phyloP scores from a whole-genome alignment of 2,113 vertebrate species.

The Elephas maximus region DNA sequence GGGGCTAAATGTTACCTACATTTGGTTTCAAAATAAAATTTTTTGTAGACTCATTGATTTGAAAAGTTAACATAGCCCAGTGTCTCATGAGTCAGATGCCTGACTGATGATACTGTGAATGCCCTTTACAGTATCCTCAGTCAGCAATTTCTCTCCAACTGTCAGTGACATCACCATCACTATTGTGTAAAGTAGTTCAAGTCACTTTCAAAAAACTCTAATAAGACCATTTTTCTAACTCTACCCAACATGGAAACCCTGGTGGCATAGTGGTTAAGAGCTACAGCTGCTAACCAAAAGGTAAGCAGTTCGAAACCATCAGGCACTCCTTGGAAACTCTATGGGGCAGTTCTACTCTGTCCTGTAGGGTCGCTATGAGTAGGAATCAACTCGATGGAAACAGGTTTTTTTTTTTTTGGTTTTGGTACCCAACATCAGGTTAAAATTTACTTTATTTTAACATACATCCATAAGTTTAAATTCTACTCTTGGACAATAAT shows the following conservation, averaged over 20 bases:
- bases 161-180: not conserved
- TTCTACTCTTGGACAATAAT: not conserved
- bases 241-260: too few relatives aligned
- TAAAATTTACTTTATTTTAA: slow-evolving; percentile 31
- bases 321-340: too few relatives aligned
- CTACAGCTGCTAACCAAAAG: too few relatives aligned
- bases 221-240: not conserved
- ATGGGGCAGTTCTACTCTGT: too few relatives aligned
- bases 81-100: not conserved
- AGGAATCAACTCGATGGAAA: too few relatives aligned
- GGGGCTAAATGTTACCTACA: not conserved
- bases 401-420: too few relatives aligned
- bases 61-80: not conserved
- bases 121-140: not conserved
- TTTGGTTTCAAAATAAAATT: not conserved
- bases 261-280: too few relatives aligned
- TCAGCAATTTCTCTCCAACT: slow-evolving; percentile 8
- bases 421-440: not conserved
- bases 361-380: too few relatives aligned
- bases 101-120: not conserved
- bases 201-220: not conserved
- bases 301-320: too few relatives aligned
- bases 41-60: not conserved
- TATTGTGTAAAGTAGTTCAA: not conserved
- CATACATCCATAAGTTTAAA: not conserved